A percentile compares a stretch with the other conserved stretches of the same genome.
phyloP scores from a whole-genome alignment of 1,140 invertebrate species.

The Pogonognathellus flavescens region DNA sequence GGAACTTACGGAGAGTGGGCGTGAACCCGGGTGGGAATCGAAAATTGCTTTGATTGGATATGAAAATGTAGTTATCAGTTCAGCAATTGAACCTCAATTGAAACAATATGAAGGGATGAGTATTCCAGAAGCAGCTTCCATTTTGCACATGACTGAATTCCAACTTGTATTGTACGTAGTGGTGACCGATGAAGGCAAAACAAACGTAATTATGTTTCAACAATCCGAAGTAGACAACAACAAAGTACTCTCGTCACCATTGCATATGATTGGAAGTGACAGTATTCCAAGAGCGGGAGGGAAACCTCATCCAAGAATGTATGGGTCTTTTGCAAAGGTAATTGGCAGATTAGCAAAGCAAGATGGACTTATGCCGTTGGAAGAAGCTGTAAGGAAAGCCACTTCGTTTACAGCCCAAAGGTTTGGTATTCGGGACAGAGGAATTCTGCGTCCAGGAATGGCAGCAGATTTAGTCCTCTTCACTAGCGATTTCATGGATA shows the following conservation, averaged over 20 bases:
- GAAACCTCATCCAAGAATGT: conserved; percentile 63
- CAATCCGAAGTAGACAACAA: conserved; percentile 58
- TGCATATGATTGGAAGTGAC: conserved; percentile 65
- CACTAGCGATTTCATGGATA: conserved; percentile 53
- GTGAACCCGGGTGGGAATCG: conserved; percentile 63
- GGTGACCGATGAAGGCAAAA: conserved; percentile 55
- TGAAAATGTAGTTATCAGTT: conserved; percentile 61
- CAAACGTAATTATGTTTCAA: conserved; percentile 64
- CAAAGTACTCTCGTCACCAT: conserved; percentile 46
- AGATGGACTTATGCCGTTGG: conserved; percentile 47
- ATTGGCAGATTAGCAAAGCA: conserved; percentile 55
- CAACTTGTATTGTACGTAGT: conserved; percentile 58
- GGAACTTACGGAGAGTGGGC: conserved; percentile 58
- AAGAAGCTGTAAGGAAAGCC: conserved; percentile 62
- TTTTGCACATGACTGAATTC: conserved; percentile 54
- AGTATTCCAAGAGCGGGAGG: conserved; percentile 63
- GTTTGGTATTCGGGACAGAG: conserved; percentile 58
- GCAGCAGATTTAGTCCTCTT: conserved; percentile 62
- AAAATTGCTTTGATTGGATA: conserved; percentile 62
- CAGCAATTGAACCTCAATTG: conserved; percentile 49
- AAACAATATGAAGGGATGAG: conserved; percentile 56
- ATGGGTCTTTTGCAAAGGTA: conserved; percentile 61
- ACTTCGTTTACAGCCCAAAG: conserved; percentile 56
- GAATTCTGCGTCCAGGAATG: conserved; percentile 55
- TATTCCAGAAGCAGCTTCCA: conserved; percentile 36